phyloP scores from a whole-genome alignment of 1,140 invertebrate genomes.

The Adoxophyes honmai region DNA sequence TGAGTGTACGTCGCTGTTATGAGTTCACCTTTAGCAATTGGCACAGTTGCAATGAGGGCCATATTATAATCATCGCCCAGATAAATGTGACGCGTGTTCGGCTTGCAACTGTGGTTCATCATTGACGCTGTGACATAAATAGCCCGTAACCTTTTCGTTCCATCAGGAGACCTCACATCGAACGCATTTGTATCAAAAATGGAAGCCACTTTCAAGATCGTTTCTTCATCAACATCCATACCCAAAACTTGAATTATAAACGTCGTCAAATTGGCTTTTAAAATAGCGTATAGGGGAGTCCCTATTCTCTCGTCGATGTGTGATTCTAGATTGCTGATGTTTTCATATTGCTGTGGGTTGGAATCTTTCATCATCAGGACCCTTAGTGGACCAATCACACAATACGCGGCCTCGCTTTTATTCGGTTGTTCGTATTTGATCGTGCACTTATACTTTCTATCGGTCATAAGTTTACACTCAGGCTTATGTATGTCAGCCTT shows the following conservation, averaged over 20 bases:
- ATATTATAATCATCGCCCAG: slow-evolving; percentile 75
- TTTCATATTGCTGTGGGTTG: slow-evolving; percentile 76
- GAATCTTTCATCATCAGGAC: slow-evolving; percentile 79
- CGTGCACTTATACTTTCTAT: slow-evolving; percentile 74
- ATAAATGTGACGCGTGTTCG: slow-evolving; percentile 81
- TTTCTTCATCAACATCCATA: slow-evolving; percentile 75
- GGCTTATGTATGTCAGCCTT: slow-evolving; percentile 66
- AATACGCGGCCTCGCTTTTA: slow-evolving; percentile 78
- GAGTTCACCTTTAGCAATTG: slow-evolving; percentile 81
- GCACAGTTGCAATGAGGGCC: slow-evolving; percentile 78
- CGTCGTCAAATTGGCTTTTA: slow-evolving; percentile 79
- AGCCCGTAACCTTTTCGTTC: slow-evolving; percentile 73
- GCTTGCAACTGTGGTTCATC: slow-evolving; percentile 81
- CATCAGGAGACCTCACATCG: slow-evolving; percentile 74
- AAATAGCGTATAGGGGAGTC: slow-evolving; percentile 77
- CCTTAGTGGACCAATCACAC: slow-evolving; percentile 80
- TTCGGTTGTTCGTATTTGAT: slow-evolving; percentile 72
- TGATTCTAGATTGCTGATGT: slow-evolving; percentile 78
- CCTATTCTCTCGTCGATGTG: slow-evolving; percentile 79
- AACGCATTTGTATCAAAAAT: slow-evolving; percentile 84
- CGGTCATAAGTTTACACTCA: slow-evolving; percentile 78
- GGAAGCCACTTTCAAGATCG: slow-evolving; percentile 81
- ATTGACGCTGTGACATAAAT: slow-evolving; percentile 80
- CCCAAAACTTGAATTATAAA: slow-evolving; percentile 79
- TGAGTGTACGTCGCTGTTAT: slow-evolving; percentile 83